Evolutionary conservation across 2,888 invertebrate species (phyloP), one percentile per base, ranked within the genome.

Genomic region (Cryptus viduatorius): DNA sequence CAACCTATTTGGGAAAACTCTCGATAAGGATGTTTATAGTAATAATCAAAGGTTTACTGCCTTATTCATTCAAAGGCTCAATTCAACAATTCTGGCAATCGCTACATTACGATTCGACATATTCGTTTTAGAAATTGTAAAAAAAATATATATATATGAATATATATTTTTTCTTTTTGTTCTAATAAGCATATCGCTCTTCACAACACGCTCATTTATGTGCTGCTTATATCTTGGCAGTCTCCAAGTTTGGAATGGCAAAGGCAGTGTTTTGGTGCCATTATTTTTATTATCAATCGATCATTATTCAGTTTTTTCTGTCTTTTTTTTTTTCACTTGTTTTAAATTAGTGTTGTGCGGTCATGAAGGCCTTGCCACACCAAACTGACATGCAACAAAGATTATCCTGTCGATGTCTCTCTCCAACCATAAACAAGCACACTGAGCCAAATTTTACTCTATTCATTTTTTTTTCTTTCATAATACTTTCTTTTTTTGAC

Each of bases 161-260:
- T 10, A 59, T 72, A 53, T 59, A 68, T 68, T 16, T 53, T 69
- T 61, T 16, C 7, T 75, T 59, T 29, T 77, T 65, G 67, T 78
- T 68, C 37, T 31, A 73, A 76, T 68, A 79, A 85, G 82, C 82
- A 83, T 83, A 71, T 79, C 79, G 85, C 78, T 76, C 71, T 53
- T 75, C 80, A 69, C 86, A 83, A 84, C 88, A 87, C 91, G 92
- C 92, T 92, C 91, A 90, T 91, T 89, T 85, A 92, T 92, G 93
- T 93, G 93, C 95, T 95, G 94, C 94, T 95, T 95, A 95, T 94
- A 94, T 95, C 95, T 93, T 94, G 94, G 94, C 93, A 94, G 93
- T 95, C 95, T 95, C 95, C 95, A 96, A 96, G 96, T 96, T 95
- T 96, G 96, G 95, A 95, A 95, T 95, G 95, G 96, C 95, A 95